Evolutionary conservation across 2,888 invertebrate species (phyloP).

Genomic region (Leptinotarsa juncta): DNA sequence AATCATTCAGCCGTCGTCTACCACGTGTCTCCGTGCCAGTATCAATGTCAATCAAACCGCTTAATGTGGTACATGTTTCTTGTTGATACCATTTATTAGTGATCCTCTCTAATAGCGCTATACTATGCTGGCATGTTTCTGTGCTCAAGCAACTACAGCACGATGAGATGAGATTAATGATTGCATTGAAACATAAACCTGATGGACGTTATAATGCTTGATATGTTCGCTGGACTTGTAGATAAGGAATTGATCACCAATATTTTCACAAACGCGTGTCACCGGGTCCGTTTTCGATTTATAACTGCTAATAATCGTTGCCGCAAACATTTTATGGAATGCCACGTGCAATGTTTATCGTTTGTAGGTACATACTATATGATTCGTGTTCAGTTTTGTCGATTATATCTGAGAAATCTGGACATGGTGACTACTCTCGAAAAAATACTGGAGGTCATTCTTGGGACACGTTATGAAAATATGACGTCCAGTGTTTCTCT

Average conservation of each 20-base stretch:
- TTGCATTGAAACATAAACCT: constrained; percentile 62
- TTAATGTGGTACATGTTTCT: constrained; percentile 8
- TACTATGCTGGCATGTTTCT: constrained; percentile 48
- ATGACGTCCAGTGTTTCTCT: no score
- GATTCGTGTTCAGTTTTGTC: neutral
- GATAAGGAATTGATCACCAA: constrained; percentile 56
- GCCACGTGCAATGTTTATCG: constrained; percentile 9
- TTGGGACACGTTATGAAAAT: no score
- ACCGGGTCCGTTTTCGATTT: constrained; percentile 46
- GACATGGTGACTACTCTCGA: neutral
- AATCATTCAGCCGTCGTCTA: constrained; percentile 3
- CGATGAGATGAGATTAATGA: constrained; percentile 56
- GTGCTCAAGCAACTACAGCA: constrained; percentile 42
- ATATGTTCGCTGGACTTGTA: constrained; percentile 58
- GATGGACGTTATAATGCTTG: constrained; percentile 63
- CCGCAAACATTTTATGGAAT: constrained; percentile 24
- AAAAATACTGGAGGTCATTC: neutral
- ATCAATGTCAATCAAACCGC: constrained; percentile 36
- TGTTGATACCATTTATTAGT: constrained; percentile 42
- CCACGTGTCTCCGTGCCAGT: constrained; percentile 35
- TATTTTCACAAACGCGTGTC: constrained; percentile 56
- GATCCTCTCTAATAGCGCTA: constrained; percentile 33
- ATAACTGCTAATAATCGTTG: constrained; percentile 38
- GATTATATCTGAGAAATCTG: constrained; percentile 8
- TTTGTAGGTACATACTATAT: neutral